Evolutionary conservation across 2,888 invertebrate genomes (phyloP), one percentile per base, ranked within the genome.

Genomic region (Chaetoderma sp.): DNA sequence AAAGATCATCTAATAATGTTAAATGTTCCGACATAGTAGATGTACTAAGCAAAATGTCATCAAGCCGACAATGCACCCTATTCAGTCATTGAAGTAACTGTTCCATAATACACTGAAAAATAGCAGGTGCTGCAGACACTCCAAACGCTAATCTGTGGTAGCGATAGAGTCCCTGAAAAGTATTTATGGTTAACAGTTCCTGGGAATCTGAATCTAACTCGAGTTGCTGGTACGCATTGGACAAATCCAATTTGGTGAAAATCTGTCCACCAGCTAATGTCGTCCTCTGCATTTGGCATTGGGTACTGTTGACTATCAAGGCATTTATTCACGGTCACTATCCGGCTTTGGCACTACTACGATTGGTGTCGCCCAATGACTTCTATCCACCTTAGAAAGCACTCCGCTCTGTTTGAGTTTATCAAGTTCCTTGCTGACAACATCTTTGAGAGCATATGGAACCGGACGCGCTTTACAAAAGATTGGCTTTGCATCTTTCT

Each of bases 301-400:
- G 68, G 74, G 56, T 77, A 72, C 57, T 79, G 73, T n/a, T 80
- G 79, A 23, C 78, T 64, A 36, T 76, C 62, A 30, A 81, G 32
- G n/a, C 71, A 63, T 6, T 66, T 73, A 56, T 78, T 77, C 1
- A 78, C 54, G 0, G 76, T 74, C 1, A 73, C 72, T 16, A 74
- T 68, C 60, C 23, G 68, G 45, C 57, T 78, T 78, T 1, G 66
- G 55, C 8, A 78, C 72, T 28, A 71, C 67, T 1, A 77, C 74
- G 23, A 76, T 72, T 1, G 76, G 77, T 25, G 77, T 71, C 1
- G 73, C 74, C 75, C 72, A 78, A 0, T 74, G 58, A 66, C 67
- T 70, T 25, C 64, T 50, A 2, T 60, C 50, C 3, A 74, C 69
- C 27, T 65, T 61, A 3, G 16, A n/a, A 30, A 70, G 63, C 21